Evolutionary conservation across 2,888 invertebrate genomes (phyloP).

Genomic region (Caenorhabditis drosophilae): DNA sequence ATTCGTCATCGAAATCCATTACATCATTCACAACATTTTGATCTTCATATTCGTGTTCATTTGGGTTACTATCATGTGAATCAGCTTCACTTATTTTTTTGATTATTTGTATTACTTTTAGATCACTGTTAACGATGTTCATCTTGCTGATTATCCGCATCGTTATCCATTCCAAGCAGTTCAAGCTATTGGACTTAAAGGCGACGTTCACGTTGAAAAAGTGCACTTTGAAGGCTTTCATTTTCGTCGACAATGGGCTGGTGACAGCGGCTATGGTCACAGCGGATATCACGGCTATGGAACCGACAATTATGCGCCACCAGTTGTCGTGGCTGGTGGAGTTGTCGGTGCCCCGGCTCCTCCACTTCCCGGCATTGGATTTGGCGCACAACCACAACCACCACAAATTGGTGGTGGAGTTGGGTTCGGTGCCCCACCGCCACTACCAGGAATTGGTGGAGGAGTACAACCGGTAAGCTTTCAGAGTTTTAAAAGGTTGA

Average conservation of each 20-base stretch:
- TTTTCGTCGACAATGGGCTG: constrained; percentile 35
- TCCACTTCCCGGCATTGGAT: background rate
- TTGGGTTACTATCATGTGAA: constrained; percentile 52
- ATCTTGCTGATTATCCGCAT: constrained; percentile 55
- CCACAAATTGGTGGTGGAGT: background rate
- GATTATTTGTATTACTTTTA: constrained; percentile 11
- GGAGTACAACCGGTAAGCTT: too few species aligned
- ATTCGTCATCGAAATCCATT: constrained; percentile 55
- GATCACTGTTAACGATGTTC: constrained; percentile 56
- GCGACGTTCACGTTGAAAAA: constrained; percentile 53
- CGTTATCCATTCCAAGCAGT: constrained; percentile 53
- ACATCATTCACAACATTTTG: constrained; percentile 55
- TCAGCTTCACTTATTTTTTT: background rate
- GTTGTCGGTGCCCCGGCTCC: background rate
- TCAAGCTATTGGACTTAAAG: constrained; percentile 54
- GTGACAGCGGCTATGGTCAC: constrained; percentile 48
- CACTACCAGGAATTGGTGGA: background rate
- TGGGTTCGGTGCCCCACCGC: constrained; percentile 7
- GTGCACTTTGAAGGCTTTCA: constrained; percentile 58
- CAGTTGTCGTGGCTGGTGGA: constrained; percentile 17
- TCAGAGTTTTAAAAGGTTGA: too few species aligned
- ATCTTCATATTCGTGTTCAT: constrained; percentile 52
- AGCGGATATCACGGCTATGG: constrained; percentile 53
- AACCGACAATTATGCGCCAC: constrained; percentile 43
- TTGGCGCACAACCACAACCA: background rate